phyloP scores from a whole-genome alignment of 2,113 vertebrate species.

The Sinocyclocheilus grahami region DNA sequence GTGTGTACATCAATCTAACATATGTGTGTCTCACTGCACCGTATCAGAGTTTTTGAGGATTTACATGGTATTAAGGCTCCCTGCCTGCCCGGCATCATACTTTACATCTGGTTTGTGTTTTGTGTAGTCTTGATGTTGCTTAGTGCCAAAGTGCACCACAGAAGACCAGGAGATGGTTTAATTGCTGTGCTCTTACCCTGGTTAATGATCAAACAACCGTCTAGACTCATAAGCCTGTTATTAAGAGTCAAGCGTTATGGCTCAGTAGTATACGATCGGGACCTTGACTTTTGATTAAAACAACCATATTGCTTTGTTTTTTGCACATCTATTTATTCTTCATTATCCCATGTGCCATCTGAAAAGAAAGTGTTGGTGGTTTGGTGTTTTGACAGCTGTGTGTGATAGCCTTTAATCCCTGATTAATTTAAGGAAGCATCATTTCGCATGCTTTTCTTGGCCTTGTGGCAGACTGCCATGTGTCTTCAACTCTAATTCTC shows the following conservation, averaged over 20 bases:
- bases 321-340: constrained; percentile 39
- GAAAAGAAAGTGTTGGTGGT: constrained; percentile 59
- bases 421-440: constrained; percentile 73
- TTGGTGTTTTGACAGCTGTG: constrained; percentile 71
- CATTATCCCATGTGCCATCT: constrained; percentile 47
- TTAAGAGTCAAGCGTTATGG: constrained; percentile 26
- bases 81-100: no score
- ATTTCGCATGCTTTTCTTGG: constrained; percentile 60
- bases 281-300: constrained; percentile 5
- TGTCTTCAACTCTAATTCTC: constrained; percentile 52
- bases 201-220: constrained; percentile 53
- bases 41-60: constrained; percentile 13
- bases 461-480: constrained; percentile 57
- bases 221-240: constrained; percentile 50
- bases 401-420: constrained; percentile 62
- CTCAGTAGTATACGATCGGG: neutral
- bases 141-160: neutral
- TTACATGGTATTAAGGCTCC: constrained; percentile 26
- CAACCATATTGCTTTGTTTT: constrained; percentile 33
- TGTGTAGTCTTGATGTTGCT: neutral
- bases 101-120: constrained; percentile 5
- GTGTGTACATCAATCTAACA: constrained; percentile 16
- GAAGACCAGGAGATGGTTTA: constrained; percentile 41
- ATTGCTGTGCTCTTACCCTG: constrained; percentile 34
- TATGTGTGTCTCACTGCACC: neutral